These are phyloP conservation scores for mouse (Mus musculus) DNA, from an alignment of 2,113 vertebrate species.

Conservation along the genomic window GRCm39 chr13:30867001-30867500, in stretches of 20 bases:
- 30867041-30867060: not conserved
- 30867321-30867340: not conserved
- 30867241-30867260: not conserved
- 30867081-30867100: not conserved
- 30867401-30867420: not conserved
- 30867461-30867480: not conserved
- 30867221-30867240: not conserved
- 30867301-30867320: not conserved
- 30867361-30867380: not conserved
- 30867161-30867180: not conserved
- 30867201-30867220: not conserved
- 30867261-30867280: not conserved
- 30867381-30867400: not conserved
- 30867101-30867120: too few relatives aligned
- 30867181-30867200: not conserved
- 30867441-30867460: not conserved
- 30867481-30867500: not conserved
- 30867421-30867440: not conserved
- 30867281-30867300: not conserved
- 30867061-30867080: not conserved
- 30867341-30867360: not conserved
- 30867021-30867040: not conserved
- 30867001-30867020: not conserved
- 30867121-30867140: not conserved
- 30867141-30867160: not conserved